Evolutionary conservation across 2,797 vertebrate species (phyloP).

Genomic region (Australoheros facetus): DNA sequence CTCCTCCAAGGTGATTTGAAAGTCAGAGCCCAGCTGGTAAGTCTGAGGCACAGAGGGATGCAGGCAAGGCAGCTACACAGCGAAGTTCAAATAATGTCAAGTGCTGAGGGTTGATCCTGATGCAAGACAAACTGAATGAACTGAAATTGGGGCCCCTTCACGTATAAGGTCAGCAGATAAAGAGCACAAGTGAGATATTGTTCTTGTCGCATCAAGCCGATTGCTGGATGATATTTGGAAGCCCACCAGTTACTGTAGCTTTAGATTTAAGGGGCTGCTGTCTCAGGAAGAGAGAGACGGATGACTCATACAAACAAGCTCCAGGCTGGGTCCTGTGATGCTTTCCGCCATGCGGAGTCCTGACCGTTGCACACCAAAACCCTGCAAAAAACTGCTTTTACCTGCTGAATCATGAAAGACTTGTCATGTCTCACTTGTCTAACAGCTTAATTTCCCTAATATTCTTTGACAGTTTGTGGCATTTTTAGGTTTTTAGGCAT

Average conservation of each 20-base stretch:
- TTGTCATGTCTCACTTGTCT: neutral
- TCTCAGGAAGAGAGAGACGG: conserved; percentile 39
- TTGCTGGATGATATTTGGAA: conserved; percentile 52
- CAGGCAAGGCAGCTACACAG: conserved; percentile 37
- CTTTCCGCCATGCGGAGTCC: conserved; percentile 17
- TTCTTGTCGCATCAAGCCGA: conserved; percentile 25
- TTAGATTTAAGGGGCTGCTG: conserved; percentile 55
- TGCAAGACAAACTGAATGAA: conserved; percentile 48
- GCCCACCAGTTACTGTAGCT: conserved; percentile 33
- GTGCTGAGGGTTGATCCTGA: conserved; percentile 59
- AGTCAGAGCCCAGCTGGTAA: conserved; percentile 64
- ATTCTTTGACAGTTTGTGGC: neutral
- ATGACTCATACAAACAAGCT: conserved; percentile 63
- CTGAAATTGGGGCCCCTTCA: conserved; percentile 41
- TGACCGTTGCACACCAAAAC: neutral
- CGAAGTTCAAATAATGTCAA: conserved; percentile 68
- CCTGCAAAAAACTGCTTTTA: neutral
- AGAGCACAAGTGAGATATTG: conserved; percentile 53
- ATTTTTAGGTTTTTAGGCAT: neutral
- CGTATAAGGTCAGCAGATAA: conserved; percentile 64
- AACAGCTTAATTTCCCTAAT: neutral
- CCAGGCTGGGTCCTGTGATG: conserved; percentile 36
- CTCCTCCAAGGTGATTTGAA: conserved; percentile 70
- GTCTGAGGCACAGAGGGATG: conserved; percentile 54
- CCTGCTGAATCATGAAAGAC: conserved; percentile 22